Evolutionary conservation across 2,113 vertebrate genomes (phyloP), one percentile per base, ranked within the genome.

Genomic region (Perca fluviatilis): DNA sequence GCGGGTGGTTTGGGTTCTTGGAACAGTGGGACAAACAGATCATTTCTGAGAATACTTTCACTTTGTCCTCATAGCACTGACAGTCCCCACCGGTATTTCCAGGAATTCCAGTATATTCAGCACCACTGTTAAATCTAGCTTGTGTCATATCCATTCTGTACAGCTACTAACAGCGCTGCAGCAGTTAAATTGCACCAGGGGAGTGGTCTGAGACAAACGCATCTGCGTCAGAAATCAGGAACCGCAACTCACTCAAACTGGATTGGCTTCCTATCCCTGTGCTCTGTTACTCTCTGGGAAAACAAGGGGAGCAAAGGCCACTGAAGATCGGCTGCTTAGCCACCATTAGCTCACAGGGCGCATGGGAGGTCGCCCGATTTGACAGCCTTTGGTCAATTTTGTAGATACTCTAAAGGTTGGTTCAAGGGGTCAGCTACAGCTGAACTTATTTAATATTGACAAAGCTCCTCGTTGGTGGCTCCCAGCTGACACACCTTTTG

Each of bases 221-320:
- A 21, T 73, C 53, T 11, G 4, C 30, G 36, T 53, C 47, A 80
- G 49, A 68, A 67, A 75, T 71, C 50, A 50, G 15, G 30, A 62
- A 79, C 47, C 0, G 25, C 56, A 69, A 78, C 77, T 82, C 27
- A 85, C 61, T 84, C 60, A 72, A 62, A 51, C 69, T 36, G 74
- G 72, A 88, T 84, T 87, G 72, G 64, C 86, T 89, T 88, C 73
- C 53, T 57, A 62, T 79, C 51, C 73, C 46, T n/a, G n/a, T 58
- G 57, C 85, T 27, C 40, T 27, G 83, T 65, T 63, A 75, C 53
- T 80, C 85, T 57, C 74, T 0, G 1, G 43, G 75, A 80, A 76
- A 58, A 74, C 9, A 1, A 57, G 71, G 49, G 30, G 66, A 73
- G 68, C 80, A 74, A 51, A 89, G 64, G 84, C 61, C 71, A 77